Percentiles rank a stretch among this genome's conserved stretches.
These are phyloP conservation scores for Diabrotica virgifera DNA, from an alignment of 1,140 invertebrate genomes.

Conservation along the genomic window DNA sequence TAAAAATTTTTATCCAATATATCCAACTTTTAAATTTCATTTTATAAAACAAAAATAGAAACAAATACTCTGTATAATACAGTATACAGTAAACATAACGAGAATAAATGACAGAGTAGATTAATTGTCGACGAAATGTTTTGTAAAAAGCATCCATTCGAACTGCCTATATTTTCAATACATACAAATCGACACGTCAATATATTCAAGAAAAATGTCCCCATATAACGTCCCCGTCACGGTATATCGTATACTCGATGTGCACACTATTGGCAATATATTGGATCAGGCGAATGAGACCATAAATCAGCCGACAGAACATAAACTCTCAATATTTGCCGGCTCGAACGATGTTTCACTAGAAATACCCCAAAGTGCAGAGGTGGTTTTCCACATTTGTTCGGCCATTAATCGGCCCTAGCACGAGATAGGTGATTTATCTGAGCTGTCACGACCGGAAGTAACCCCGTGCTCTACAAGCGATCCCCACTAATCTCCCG, in stretches of 20 bases:
- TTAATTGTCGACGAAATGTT: too few relatives aligned
- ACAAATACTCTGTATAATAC: too few relatives aligned
- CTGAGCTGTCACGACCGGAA: constrained; percentile 45
- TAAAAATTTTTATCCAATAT: too few relatives aligned
- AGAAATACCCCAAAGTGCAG: constrained; percentile 22
- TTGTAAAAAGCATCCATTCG: too few relatives aligned
- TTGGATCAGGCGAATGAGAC: constrained; percentile 8
- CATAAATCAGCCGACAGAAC: constrained; percentile 17
- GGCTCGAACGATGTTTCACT: constrained; percentile 20
- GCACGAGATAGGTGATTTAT: constrained; percentile 44
- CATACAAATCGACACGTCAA: constrained; percentile 17
- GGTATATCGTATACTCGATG: constrained; percentile 5
- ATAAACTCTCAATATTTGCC: constrained; percentile 21
- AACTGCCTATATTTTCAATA: too few relatives aligned
- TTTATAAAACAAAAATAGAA: too few relatives aligned
- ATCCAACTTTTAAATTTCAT: too few relatives aligned
- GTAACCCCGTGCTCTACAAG: constrained; percentile 44
- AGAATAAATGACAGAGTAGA: too few relatives aligned
- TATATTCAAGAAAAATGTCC: constrained; percentile 10
- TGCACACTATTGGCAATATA: constrained; percentile 16
- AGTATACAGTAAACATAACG: too few relatives aligned
- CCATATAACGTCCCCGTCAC: constrained; percentile 12
- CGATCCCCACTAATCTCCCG: constrained; percentile 45
- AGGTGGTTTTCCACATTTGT: constrained; percentile 48
- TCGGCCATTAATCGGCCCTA: constrained; percentile 45